phyloP scores from a whole-genome alignment of 2,113 vertebrate species.

The Melanotaenia duboulayi region DNA sequence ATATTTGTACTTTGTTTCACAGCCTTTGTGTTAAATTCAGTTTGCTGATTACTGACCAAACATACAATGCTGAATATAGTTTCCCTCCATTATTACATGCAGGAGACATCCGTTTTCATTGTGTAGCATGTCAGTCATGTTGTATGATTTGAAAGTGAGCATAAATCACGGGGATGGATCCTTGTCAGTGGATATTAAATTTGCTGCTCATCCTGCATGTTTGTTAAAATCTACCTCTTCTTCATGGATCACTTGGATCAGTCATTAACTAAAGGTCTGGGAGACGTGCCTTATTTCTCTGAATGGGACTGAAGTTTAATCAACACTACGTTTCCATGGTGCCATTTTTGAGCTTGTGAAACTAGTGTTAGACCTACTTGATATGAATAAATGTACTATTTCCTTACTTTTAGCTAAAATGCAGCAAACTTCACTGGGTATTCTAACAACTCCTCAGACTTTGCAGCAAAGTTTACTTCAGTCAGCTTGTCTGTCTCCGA shows the following conservation, averaged over 20 bases:
- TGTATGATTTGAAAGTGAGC: constrained; percentile 35
- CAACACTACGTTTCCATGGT: neutral
- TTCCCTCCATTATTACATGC: constrained; percentile 15
- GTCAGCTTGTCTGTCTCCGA: constrained; percentile 29
- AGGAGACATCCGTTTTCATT: constrained; percentile 50
- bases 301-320: constrained; percentile 9
- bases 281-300: constrained; percentile 26
- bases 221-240: constrained; percentile 22
- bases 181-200: constrained; percentile 34
- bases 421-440: neutral
- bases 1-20: constrained; percentile 46
- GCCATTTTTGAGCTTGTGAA: neutral
- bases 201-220: constrained; percentile 18
- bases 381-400: neutral
- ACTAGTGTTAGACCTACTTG: neutral
- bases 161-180: constrained; percentile 58
- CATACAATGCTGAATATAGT: constrained; percentile 42
- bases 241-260: constrained; percentile 49
- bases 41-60: constrained; percentile 37
- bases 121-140: neutral
- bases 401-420: neutral
- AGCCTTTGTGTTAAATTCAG: constrained; percentile 40
- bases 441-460: constrained; percentile 7
- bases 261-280: constrained; percentile 66
- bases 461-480: constrained; percentile 33